Conservation (phyloP, 64 coral and sea anemone species). For the Orbicella faveolata region DNA sequence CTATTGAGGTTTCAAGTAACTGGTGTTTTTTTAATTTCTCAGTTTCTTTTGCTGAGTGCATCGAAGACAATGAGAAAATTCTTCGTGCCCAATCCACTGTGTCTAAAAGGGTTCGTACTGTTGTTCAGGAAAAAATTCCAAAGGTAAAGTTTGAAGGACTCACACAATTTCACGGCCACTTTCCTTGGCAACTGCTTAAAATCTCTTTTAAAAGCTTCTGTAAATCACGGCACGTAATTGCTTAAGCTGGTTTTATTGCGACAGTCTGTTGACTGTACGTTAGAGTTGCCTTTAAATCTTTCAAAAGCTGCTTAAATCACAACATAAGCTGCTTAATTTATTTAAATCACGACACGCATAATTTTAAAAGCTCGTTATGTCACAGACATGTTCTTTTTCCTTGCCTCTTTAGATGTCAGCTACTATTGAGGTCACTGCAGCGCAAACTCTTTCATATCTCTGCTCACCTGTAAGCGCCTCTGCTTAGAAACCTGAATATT, state of each 20-base stretch:
- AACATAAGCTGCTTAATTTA: no score
- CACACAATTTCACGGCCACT: background rate
- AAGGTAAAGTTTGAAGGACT: slow-evolving; percentile 26
- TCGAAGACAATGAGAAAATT: slow-evolving; percentile 51
- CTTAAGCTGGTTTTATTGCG: background rate
- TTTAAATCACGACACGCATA: background rate
- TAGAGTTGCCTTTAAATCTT: background rate
- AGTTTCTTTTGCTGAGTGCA: slow-evolving; percentile 45
- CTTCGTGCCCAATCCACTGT: slow-evolving; percentile 31
- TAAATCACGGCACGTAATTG: background rate
- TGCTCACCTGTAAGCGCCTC: background rate
- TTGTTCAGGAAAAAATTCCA: slow-evolving; percentile 36
- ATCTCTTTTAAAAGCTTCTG: background rate
- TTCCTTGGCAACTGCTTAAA: background rate
- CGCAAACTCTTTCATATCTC: background rate
- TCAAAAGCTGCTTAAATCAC: background rate
- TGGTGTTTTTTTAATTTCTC: slow-evolving; percentile 28
- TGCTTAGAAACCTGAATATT: background rate
- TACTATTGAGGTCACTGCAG: no score
- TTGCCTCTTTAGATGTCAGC: no score
- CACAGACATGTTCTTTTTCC: no score
- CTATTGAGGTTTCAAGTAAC: background rate
- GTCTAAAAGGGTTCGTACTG: slow-evolving; percentile 37
- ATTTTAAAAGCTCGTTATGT: background rate
- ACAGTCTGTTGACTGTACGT: no score